phyloP scores from a whole-genome alignment of 2,888 invertebrate species.

The Epirrhoe tristata region DNA sequence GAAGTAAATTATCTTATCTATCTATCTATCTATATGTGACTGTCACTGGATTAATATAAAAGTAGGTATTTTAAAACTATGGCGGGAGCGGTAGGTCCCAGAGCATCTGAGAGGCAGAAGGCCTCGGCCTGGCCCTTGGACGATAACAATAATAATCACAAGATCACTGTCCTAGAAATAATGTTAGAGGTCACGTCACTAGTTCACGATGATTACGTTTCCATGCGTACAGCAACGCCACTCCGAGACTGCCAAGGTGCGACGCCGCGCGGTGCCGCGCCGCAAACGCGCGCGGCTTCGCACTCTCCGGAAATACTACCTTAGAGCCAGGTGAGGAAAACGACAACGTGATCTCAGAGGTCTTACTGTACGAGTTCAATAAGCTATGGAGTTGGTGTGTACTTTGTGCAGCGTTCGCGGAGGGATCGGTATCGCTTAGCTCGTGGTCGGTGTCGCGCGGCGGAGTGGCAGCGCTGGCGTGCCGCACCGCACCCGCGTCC shows the following conservation, averaged over 20 bases:
- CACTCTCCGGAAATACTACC: slow-evolving; percentile 90
- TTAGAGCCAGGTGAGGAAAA: slow-evolving; percentile 88
- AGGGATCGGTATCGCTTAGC: slow-evolving; percentile 50
- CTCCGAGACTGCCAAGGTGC: slow-evolving; percentile 57
- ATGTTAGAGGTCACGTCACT: background rate
- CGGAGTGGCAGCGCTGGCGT: slow-evolving; percentile 65
- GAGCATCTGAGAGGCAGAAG: too few species aligned
- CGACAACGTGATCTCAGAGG: too few species aligned
- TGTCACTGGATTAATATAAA: too few species aligned
- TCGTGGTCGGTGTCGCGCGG: slow-evolving; percentile 52
- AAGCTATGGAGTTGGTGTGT: slow-evolving; percentile 54
- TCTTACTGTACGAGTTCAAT: too few species aligned
- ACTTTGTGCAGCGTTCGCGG: slow-evolving; percentile 56
- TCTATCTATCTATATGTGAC: too few species aligned
- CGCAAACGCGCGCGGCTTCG: slow-evolving; percentile 89
- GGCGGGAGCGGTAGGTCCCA: too few species aligned
- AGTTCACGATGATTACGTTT: slow-evolving; percentile 46
- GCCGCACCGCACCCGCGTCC: slow-evolving; percentile 55
- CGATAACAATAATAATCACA: too few species aligned
- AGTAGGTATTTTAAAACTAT: too few species aligned
- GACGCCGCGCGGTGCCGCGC: slow-evolving; percentile 88
- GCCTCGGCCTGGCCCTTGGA: too few species aligned
- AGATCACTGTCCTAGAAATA: background rate
- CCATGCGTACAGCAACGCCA: slow-evolving; percentile 60
- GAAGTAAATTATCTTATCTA: too few species aligned